A percentile compares a stretch with the other conserved stretches of the same genome.
phyloP scores from a whole-genome alignment of 2,888 invertebrate species.

The Apodemia hepburni region DNA sequence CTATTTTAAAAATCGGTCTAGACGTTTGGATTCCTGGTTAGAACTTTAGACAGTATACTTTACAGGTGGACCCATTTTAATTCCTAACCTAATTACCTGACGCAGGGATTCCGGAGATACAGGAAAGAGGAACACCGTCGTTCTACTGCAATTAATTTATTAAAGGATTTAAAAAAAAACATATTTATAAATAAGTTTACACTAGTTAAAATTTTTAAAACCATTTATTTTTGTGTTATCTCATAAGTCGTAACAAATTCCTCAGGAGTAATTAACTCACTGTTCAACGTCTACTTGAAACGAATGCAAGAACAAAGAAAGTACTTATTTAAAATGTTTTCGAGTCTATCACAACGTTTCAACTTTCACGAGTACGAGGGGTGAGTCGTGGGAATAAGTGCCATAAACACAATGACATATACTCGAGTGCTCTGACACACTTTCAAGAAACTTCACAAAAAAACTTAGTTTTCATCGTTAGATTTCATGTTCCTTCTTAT shows the following conservation, averaged over 20 bases:
- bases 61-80: too few relatives aligned
- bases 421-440: constrained; percentile 31
- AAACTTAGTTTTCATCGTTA: constrained; percentile 20
- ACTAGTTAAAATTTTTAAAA: too few relatives aligned
- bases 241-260: background rate
- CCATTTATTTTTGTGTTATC: background rate
- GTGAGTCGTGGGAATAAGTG: constrained; percentile 28
- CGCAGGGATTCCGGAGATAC: too few relatives aligned
- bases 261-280: constrained; percentile 7
- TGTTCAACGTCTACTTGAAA: constrained; percentile 12
- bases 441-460: constrained; percentile 27
- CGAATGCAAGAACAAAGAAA: constrained; percentile 17
- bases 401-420: constrained; percentile 29
- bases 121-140: too few relatives aligned
- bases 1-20: too few relatives aligned
- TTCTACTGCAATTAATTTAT: too few relatives aligned
- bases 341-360: constrained; percentile 23
- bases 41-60: too few relatives aligned
- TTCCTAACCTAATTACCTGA: too few relatives aligned
- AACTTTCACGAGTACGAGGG: constrained; percentile 22
- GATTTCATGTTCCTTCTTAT: background rate
- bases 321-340: constrained; percentile 22
- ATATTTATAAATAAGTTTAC: too few relatives aligned
- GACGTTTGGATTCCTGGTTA: too few relatives aligned
- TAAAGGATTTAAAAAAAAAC: too few relatives aligned